Percentiles rank a stretch among this genome's conserved stretches.
These are phyloP conservation scores for Lepeophtheirus nordmannii DNA, from an alignment of 2,888 invertebrate genomes.

Conservation along the genomic window DNA sequence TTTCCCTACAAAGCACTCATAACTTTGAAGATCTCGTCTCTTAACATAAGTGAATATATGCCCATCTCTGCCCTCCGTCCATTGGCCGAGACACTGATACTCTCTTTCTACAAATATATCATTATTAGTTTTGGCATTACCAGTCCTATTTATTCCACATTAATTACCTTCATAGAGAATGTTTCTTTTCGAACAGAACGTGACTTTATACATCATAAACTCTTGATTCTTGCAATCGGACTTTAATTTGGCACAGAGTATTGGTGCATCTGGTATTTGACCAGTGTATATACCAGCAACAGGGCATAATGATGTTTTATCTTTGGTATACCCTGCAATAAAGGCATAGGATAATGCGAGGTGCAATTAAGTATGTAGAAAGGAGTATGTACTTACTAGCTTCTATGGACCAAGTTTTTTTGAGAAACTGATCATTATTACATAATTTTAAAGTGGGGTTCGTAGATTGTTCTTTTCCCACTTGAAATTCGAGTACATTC, in stretches of 20 bases:
- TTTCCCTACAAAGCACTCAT: conserved; percentile 19
- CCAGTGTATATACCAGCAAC: conserved; percentile 31
- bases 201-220: conserved; percentile 31
- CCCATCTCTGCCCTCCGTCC: conserved; percentile 16
- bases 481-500: conserved; percentile 22
- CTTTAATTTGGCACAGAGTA: conserved; percentile 31
- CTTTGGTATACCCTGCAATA: conserved; percentile 25
- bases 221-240: conserved; percentile 32
- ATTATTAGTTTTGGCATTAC: not conserved
- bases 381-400: conserved; percentile 28
- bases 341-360: not conserved
- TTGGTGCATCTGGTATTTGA: conserved; percentile 30
- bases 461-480: conserved; percentile 3
- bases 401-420: conserved; percentile 30
- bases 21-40: conserved; percentile 10
- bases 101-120: conserved; percentile 20
- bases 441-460: conserved; percentile 27
- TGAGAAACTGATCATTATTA: conserved; percentile 29
- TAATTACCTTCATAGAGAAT: conserved; percentile 31
- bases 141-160: not conserved
- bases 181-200: conserved; percentile 30
- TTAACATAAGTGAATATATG: conserved; percentile 11
- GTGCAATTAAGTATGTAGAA: too few relatives aligned
- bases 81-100: conserved; percentile 23
- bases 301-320: conserved; percentile 28